phyloP scores from a whole-genome alignment of 2,888 invertebrate species.

The Oligia latruncula region DNA sequence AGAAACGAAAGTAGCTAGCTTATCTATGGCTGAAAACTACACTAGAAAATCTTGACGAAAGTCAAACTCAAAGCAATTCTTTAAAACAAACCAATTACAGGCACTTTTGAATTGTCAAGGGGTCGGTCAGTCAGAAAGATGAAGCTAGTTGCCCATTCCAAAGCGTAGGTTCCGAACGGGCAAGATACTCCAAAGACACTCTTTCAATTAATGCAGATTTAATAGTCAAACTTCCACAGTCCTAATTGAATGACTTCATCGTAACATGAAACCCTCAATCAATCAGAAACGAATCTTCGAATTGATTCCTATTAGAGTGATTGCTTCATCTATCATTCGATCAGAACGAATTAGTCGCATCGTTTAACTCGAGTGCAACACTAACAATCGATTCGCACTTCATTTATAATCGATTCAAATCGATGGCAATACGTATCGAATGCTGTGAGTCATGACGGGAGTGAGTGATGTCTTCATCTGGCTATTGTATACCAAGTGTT shows the following conservation, averaged over 20 bases:
- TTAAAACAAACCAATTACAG: neutral
- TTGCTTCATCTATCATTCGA: constrained; percentile 58
- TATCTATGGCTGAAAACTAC: neutral
- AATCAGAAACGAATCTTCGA: constrained; percentile 56
- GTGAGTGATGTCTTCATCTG: constrained; percentile 9
- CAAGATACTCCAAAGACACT: neutral
- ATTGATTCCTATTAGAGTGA: constrained; percentile 59
- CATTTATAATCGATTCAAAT: constrained; percentile 81
- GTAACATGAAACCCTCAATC: constrained; percentile 45
- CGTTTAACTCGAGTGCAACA: constrained; percentile 44
- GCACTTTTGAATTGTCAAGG: neutral
- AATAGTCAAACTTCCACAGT: neutral
- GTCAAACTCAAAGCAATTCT: neutral
- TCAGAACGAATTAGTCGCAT: constrained; percentile 57
- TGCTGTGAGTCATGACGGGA: constrained; percentile 45
- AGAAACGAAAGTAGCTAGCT: neutral
- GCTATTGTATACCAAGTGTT: neutral
- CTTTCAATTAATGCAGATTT: constrained; percentile 2
- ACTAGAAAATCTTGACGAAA: neutral
- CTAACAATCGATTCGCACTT: constrained; percentile 81
- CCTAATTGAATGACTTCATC: constrained; percentile 53
- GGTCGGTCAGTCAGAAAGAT: neutral
- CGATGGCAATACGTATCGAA: constrained; percentile 70
- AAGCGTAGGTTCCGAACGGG: neutral
- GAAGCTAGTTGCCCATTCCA: neutral